phyloP scores from a whole-genome alignment of 2,888 invertebrate species.

The Cylindroiulus punctatus region DNA sequence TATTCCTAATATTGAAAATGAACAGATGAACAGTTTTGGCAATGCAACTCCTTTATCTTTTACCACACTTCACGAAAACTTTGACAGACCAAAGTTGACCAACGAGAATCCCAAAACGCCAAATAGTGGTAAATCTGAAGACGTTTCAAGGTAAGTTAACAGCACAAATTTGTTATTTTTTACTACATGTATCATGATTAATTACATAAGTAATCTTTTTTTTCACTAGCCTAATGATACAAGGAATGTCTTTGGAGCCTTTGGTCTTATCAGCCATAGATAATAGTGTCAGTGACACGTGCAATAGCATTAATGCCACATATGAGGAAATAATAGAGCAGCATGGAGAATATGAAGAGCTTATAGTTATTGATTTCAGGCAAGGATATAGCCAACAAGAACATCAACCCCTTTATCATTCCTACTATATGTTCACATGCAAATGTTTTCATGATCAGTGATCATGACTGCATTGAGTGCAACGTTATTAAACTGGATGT shows the following conservation, averaged over 20 bases:
- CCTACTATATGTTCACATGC: no score
- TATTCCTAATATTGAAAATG: neutral
- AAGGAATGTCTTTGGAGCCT: conserved; percentile 36
- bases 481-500: neutral
- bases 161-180: neutral
- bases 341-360: conserved; percentile 51
- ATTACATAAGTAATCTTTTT: neutral
- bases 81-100: neutral
- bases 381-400: neutral
- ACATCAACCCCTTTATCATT: no score
- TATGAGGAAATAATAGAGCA: conserved; percentile 51
- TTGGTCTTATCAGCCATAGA: neutral
- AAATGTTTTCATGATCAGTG: no score
- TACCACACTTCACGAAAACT: neutral
- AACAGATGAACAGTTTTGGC: neutral
- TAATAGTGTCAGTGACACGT: neutral
- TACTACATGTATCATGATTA: neutral
- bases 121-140: neutral
- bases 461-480: no score
- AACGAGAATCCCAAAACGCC: neutral
- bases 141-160: neutral
- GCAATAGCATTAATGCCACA: neutral
- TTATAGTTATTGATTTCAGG: conserved; percentile 47
- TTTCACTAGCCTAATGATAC: neutral
- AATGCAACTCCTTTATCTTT: neutral